phyloP scores from a whole-genome alignment of 2,113 vertebrate genomes.

The Mastomys natalensis region DNA sequence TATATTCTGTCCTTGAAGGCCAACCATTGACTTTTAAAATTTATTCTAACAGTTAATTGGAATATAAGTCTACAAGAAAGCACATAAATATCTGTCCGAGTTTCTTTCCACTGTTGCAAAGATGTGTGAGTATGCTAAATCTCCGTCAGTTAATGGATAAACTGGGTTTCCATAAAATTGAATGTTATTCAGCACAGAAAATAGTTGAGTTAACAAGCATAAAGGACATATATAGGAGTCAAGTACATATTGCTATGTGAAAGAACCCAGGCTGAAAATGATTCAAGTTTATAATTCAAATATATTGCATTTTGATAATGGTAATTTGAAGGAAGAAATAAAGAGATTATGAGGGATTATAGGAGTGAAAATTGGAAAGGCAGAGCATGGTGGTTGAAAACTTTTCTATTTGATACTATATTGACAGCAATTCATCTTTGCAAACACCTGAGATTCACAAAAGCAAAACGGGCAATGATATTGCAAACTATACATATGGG shows the following conservation, averaged over 20 bases:
- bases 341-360: fast-evolving
- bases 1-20: not conserved
- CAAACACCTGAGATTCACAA: not conserved
- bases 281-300: not conserved
- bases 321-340: too few species aligned
- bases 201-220: not conserved
- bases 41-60: not conserved
- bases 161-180: too few species aligned
- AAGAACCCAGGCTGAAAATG: not conserved
- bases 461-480: not conserved
- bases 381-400: not conserved
- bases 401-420: not conserved
- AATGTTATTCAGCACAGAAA: not conserved
- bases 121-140: not conserved
- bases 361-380: fast-evolving
- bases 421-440: not conserved
- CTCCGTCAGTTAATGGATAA: not conserved
- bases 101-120: not conserved
- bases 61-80: not conserved
- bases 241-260: not conserved
- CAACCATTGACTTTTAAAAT: not conserved
- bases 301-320: too few species aligned
- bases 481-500: not conserved
- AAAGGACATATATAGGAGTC: not conserved
- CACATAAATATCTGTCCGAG: not conserved